Evolutionary conservation across 2,113 vertebrate genomes (phyloP), one percentile per base, ranked within the genome.

Genomic region (Cephalopholis sonnerati): DNA sequence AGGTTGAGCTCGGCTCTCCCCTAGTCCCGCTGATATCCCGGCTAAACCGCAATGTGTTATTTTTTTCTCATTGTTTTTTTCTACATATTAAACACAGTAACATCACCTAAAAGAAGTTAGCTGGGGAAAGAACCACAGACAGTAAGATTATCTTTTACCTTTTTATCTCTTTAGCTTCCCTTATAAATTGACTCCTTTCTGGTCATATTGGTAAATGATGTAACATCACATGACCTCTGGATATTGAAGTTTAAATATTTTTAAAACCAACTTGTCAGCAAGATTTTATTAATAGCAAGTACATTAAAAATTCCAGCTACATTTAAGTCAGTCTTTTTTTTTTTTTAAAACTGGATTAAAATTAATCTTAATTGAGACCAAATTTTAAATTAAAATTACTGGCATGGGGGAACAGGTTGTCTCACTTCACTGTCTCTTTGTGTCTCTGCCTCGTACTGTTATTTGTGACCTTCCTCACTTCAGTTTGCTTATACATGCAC

Each of bases 401-500:
- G 10, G 17, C 29, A 15, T 5, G 12, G 4, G 57, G 18, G 36
- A 46, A 22, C 7, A 65, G 11, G 41, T 44, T 74, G 29, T 59
- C 17, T 36, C 3, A n/a, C 50, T 29, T 44, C 41, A 11, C 11
- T 44, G 32, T 22, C 53, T 2, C 53, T 55, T 63, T 55, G 18
- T 48, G 20, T 48, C 5, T 54, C 18, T 13, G 61, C 25, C 32
- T 17, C 68, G 29, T 39, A 27, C 7, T 51, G 12, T 73, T 36
- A 61, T 50, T 36, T 80, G 62, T 48, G 62, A 63, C 53, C 46
- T 65, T 41, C 70, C 24, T 62, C 50, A 7, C 7, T 72, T 65
- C 77, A 53, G n/a, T 67, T 79, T 84, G 22, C 58, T 77, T 84
- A 39, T 75, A 70, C 51, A 82, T 61, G 66, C 39, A 72, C 50